Conservation (phyloP, 2,113 vertebrate genomes). For the Mohoua ochrocephala region DNA sequence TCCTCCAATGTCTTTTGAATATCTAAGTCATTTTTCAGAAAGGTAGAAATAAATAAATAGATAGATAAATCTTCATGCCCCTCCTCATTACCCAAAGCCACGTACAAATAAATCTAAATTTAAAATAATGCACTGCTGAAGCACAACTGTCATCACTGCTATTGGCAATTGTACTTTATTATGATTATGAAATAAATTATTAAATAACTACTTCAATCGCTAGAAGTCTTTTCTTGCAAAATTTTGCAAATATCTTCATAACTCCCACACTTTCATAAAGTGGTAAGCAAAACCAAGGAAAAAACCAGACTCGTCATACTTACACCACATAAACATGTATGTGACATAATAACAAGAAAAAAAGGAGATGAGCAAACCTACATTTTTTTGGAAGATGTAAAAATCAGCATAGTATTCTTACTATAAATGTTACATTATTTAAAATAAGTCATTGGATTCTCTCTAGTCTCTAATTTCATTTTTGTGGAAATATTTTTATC, state of each 20-base stretch:
- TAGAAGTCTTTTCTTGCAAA: background rate
- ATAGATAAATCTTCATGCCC: background rate
- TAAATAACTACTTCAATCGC: background rate
- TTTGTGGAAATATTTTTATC: background rate
- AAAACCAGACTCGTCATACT: background rate
- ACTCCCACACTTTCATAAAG: background rate
- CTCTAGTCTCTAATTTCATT: background rate
- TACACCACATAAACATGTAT: background rate
- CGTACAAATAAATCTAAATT: background rate
- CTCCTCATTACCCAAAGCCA: background rate
- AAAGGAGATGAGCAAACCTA: background rate
- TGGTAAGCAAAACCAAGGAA: background rate
- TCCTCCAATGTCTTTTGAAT: background rate
- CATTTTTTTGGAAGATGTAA: background rate
- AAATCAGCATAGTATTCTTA: background rate
- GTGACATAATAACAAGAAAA: background rate
- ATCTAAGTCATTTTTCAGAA: background rate
- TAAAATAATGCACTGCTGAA: background rate
- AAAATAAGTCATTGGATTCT: background rate
- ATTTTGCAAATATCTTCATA: background rate
- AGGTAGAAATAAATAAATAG: background rate
- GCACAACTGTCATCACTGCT: background rate
- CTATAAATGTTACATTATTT: background rate
- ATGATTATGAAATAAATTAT: background rate
- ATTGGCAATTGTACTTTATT: background rate